Base-by-base conservation (phyloP, 2,888 invertebrate species). In the Rotaria socialis region DNA sequence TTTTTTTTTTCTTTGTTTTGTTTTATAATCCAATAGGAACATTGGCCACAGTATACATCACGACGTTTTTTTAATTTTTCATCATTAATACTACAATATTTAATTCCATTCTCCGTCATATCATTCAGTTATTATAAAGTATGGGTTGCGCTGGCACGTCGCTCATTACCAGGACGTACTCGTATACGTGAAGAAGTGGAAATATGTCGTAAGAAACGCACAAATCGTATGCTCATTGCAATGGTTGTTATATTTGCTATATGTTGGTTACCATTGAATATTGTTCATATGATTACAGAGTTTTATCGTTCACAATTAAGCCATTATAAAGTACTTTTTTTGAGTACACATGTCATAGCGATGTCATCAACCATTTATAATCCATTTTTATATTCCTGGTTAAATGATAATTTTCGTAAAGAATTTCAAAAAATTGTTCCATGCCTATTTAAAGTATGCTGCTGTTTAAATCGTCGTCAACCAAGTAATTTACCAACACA, bases 301-400 rank as follows among this genome's bases (percentile, higher is more conserved):
- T 89, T 89, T 88, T 88, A 89, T 58, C 60, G 41, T 43, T 35
- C 74, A 55, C 24, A 41, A 22, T 86, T 89, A 89, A 11, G 89
- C 89, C 43, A 80, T 80, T 89, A 89, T 87, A 86, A 88, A 50
- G 87, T 87, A n/a, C 93, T 94, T 88, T 99, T 97, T 91, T 96
- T 97, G 91, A 92, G 95, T 87, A 94, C 94, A 11, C 96, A 96
- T 90, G 94, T 95, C 87, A 93, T 96, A 88, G 96, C 96, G 67
- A 96, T 96, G 96, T 95, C 95, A 89, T 96, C 96, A 87, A 96
- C 95, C 3, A 95, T 96, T 91, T 96, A 96, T 93, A 96, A 96
- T 91, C 96, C 96, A 0, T 95, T 96, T 90, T 93, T 96, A 24
- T 96, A 96, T 92, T 96, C 96, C 41, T 96, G 96, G 96, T 93